These are phyloP conservation scores for Hydrotaea cyrtoneurina DNA, from an alignment of 2,888 invertebrate species.

Conservation along the genomic window DNA sequence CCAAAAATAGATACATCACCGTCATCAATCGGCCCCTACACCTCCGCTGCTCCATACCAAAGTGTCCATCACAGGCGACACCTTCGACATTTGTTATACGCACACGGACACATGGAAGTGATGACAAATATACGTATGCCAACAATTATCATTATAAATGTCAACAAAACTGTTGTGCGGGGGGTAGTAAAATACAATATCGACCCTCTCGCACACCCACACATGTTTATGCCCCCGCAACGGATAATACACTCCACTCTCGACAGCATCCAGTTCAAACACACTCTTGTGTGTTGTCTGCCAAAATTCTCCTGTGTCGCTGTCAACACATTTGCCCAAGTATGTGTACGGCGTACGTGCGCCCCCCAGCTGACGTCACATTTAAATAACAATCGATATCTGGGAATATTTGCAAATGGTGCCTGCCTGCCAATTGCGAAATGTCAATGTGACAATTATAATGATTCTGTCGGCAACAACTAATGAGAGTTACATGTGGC, in stretches of 20 bases:
- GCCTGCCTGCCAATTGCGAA: background rate
- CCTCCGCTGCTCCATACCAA: too few relatives aligned
- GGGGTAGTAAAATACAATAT: background rate
- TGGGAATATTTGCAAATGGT: background rate
- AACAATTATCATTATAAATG: slow-evolving; percentile 61
- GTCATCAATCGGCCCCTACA: background rate
- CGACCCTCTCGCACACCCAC: background rate
- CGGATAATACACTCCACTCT: background rate
- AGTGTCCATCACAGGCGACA: background rate
- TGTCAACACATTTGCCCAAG: background rate
- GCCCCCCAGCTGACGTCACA: background rate
- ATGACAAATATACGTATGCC: slow-evolving; percentile 23
- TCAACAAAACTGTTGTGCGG: slow-evolving; percentile 26
- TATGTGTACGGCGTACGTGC: background rate
- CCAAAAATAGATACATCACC: background rate
- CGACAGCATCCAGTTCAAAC: background rate
- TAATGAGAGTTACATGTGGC: background rate
- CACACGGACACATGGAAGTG: background rate
- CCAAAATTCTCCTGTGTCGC: too few relatives aligned
- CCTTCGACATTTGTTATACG: background rate
- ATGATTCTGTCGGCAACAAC: background rate
- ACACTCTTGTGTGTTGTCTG: background rate
- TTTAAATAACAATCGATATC: slow-evolving; percentile 23
- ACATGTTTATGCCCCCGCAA: background rate
- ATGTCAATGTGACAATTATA: background rate